Percentiles rank a stretch among this genome's conserved stretches.
phyloP scores from a whole-genome alignment of 2,113 vertebrate genomes.

The Tupaia chinensis region DNA sequence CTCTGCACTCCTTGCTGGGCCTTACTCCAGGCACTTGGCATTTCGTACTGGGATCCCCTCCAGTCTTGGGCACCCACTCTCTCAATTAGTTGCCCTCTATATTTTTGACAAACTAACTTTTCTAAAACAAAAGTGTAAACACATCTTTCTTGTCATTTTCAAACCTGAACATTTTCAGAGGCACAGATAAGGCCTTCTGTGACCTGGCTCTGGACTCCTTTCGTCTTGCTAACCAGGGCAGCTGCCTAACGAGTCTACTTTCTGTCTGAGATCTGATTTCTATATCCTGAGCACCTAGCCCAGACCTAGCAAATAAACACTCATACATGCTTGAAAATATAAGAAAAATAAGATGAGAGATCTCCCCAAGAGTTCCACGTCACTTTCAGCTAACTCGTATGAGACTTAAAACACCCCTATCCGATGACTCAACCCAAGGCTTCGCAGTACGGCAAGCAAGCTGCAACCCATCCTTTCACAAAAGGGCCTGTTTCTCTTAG shows the following conservation, averaged over 20 bases:
- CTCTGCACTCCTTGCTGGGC: no score
- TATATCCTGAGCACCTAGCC: neutral
- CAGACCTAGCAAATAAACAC: neutral
- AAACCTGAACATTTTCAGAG: neutral
- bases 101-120: neutral
- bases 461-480: neutral
- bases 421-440: neutral
- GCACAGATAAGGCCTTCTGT: neutral
- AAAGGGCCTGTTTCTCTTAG: neutral
- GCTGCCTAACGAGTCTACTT: neutral
- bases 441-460: neutral
- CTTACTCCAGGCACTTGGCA: neutral
- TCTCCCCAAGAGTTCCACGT: neutral
- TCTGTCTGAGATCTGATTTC: neutral
- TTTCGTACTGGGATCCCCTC: neutral
- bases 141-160: neutral
- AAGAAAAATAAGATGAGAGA: neutral
- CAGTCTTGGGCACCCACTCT: neutral
- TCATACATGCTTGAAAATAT: neutral
- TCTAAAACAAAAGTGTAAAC: neutral
- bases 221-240: neutral
- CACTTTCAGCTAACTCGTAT: slow-evolving; percentile 7
- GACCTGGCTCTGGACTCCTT: neutral
- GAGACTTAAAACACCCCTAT: neutral
- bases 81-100: neutral